Evolutionary conservation across 2,797 vertebrate genomes (phyloP).

Genomic region (Rhincodon typus): DNA sequence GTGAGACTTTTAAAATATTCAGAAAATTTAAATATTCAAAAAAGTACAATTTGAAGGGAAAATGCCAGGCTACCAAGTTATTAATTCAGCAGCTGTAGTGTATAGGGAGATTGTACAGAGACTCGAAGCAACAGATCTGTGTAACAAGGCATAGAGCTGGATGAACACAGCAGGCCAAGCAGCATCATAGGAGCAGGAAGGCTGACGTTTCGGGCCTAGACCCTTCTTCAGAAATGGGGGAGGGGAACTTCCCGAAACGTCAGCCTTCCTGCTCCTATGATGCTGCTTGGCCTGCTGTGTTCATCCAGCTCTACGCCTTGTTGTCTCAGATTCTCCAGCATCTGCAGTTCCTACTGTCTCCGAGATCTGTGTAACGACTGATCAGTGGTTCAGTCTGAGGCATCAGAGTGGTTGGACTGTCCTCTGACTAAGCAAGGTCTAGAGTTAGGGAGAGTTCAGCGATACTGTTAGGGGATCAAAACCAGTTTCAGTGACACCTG

Average conservation of each 20-base stretch:
- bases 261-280: no score
- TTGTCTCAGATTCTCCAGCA: no score
- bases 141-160: no score
- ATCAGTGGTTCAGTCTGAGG: background rate
- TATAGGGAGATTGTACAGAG: background rate
- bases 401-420: background rate
- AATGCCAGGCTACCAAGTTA: background rate
- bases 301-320: no score
- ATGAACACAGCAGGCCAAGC: no score
- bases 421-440: background rate
- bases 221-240: no score
- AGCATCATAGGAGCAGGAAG: no score
- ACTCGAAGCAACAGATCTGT: background rate
- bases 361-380: background rate
- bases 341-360: no score
- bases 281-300: no score
- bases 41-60: background rate
- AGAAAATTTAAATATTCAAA: background rate
- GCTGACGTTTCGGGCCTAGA: no score
- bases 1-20: background rate
- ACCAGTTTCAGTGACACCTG: background rate
- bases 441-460: background rate
- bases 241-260: no score
- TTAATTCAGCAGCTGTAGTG: background rate
- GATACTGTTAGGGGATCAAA: background rate